Evolutionary conservation across 2,113 vertebrate species (phyloP), one percentile per base, ranked within the genome.

Genomic region (Cinclus mexicanus): DNA sequence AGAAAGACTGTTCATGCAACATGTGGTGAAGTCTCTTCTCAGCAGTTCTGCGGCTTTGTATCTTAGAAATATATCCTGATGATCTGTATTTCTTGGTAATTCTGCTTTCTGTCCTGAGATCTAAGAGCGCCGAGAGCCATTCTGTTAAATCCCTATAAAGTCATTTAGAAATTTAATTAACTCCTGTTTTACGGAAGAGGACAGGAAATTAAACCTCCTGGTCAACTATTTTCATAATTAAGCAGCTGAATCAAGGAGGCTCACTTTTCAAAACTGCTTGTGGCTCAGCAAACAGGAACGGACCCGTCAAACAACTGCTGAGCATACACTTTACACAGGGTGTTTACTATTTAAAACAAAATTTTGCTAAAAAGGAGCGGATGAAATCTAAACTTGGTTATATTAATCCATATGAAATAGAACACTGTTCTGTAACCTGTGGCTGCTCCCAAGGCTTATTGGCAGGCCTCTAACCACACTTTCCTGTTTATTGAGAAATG

Each of bases 401-500:
- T 44, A 83, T 90, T 77, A 46, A 93, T 80, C 74, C 64, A 56
- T 65, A 74, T 44, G 55, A 56, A 94, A 31, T 49, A 64, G 39
- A 78, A 61, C 56, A 52, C 59, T 78, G 52, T 83, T 92, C 94
- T 94, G 76, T 94, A 95, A 94, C 90, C 87, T 74, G 83, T 89
- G 74, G 33, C 79, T 90, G 68, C 72, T 68, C 74, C 76, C 52
- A 56, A 18, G 31, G 60, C 24, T 64, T 74, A 77, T 47, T 83
- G 85, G 88, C 65, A 92, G 86, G 35, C 24, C 37, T 71, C 52
- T 93, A 77, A 92, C 93, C 92, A 76, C 88, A 42, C 69, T 94
- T 95, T 96, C 95, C 96, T 96, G 93, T 96, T 96, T 95, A 78
- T 49, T 94, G 35, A 64, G 63, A 94, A 87, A 19, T 56, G 53